phyloP scores from a whole-genome alignment of 2,113 vertebrate species.

The Acinonyx jubatus region DNA sequence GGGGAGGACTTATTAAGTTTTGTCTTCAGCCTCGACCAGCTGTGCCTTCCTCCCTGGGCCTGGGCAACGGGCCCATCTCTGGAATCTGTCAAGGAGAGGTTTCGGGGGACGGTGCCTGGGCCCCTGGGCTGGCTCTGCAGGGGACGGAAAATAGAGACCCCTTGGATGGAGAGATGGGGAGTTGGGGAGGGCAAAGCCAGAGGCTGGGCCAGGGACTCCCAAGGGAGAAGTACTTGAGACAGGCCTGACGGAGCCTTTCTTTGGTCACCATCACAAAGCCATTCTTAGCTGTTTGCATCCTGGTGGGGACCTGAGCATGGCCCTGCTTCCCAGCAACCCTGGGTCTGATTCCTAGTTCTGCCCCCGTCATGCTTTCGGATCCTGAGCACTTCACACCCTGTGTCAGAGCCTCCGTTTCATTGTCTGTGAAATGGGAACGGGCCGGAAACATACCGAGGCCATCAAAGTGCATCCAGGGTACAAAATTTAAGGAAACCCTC shows the following conservation, averaged over 20 bases:
- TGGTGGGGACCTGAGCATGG: accelerated
- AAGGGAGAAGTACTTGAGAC: neutral
- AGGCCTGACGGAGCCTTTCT: accelerated
- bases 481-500: neutral
- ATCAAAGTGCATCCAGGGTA: neutral
- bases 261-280: neutral
- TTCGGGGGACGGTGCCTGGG: neutral
- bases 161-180: neutral
- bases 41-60: neutral
- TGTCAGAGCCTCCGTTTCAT: neutral
- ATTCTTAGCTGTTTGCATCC: neutral
- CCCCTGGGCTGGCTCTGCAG: neutral
- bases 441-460: neutral
- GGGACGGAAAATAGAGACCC: neutral
- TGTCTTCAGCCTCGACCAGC: neutral
- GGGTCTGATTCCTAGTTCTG: too few species aligned
- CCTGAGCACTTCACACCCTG: neutral
- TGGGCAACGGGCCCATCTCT: neutral
- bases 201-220: neutral
- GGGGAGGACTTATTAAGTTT: neutral
- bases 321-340: neutral
- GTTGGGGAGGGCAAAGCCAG: neutral
- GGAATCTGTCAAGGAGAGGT: neutral
- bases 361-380: neutral
- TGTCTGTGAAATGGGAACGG: neutral